These are phyloP conservation scores for Tapera naevia DNA, from an alignment of 2,797 vertebrate species.

Conservation along the genomic window DNA sequence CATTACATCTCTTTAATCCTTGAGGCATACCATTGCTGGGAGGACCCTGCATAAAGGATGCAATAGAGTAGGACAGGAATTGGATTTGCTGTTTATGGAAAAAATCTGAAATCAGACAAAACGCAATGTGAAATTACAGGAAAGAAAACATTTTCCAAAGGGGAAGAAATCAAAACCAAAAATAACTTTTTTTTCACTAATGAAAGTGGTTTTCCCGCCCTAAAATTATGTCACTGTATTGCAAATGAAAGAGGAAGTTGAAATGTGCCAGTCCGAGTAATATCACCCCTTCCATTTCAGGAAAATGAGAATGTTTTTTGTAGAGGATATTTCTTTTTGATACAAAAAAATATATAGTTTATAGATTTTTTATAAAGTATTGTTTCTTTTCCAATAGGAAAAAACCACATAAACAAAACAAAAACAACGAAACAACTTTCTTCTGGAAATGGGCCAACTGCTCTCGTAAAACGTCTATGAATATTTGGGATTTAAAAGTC, in stretches of 20 bases:
- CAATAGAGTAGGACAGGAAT: conserved; percentile 30
- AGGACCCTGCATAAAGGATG: conserved; percentile 42
- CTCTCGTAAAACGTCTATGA: not conserved
- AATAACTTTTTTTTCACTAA: not conserved
- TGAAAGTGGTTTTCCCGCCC: conserved; percentile 6
- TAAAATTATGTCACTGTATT: not conserved
- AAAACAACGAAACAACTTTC: not conserved
- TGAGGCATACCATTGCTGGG: conserved; percentile 53
- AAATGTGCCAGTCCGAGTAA: not conserved
- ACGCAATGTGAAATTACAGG: conserved; percentile 20
- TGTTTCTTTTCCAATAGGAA: not conserved
- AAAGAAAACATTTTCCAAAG: conserved; percentile 49
- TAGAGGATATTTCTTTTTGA: not conserved
- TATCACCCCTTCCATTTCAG: not conserved
- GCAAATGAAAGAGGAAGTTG: not conserved
- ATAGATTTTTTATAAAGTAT: not conserved
- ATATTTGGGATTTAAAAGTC: not conserved
- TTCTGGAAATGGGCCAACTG: not conserved
- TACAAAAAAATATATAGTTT: not conserved
- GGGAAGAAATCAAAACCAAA: not conserved
- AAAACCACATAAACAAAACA: too few relatives aligned
- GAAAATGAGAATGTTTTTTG: not conserved
- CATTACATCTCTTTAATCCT: conserved; percentile 62
- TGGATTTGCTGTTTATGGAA: conserved; percentile 25
- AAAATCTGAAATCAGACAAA: conserved; percentile 47